Evolutionary conservation across 2,797 vertebrate genomes (phyloP).

Genomic region (Martes flavigula): DNA sequence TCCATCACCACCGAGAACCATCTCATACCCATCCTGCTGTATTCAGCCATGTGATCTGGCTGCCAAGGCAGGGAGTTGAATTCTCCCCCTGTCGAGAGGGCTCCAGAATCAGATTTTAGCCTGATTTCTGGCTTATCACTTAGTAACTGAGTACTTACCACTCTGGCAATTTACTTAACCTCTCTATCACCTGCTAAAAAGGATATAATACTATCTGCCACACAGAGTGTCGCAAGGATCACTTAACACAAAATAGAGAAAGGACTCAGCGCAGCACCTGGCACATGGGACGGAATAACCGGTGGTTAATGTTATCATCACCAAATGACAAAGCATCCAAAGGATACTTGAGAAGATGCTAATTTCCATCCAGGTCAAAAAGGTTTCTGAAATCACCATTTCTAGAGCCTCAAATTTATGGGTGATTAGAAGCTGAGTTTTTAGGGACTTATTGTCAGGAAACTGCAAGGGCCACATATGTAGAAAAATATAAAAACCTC

Average conservation of each 20-base stretch:
- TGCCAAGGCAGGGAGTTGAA: background rate
- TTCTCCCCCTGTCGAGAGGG: background rate
- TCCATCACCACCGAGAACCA: too few relatives aligned
- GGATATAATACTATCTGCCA: background rate
- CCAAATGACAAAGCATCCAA: background rate
- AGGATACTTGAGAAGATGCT: background rate
- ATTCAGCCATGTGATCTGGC: background rate
- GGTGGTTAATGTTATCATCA: background rate
- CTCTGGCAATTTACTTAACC: background rate
- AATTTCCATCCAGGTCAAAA: constrained; percentile 3
- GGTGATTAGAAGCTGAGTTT: background rate
- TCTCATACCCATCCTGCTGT: background rate
- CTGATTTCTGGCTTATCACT: background rate
- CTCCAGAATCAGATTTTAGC: background rate
- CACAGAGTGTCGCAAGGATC: background rate
- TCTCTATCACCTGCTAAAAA: background rate
- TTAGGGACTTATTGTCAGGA: background rate
- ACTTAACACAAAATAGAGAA: background rate
- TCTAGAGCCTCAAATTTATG: background rate
- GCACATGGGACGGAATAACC: background rate
- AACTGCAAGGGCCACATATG: background rate
- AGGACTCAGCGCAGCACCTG: background rate
- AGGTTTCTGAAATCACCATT: background rate
- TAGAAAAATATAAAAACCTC: background rate
- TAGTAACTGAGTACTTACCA: background rate